Conservation (phyloP, 2,797 vertebrate genomes). For the Sarcoramphus papa region DNA sequence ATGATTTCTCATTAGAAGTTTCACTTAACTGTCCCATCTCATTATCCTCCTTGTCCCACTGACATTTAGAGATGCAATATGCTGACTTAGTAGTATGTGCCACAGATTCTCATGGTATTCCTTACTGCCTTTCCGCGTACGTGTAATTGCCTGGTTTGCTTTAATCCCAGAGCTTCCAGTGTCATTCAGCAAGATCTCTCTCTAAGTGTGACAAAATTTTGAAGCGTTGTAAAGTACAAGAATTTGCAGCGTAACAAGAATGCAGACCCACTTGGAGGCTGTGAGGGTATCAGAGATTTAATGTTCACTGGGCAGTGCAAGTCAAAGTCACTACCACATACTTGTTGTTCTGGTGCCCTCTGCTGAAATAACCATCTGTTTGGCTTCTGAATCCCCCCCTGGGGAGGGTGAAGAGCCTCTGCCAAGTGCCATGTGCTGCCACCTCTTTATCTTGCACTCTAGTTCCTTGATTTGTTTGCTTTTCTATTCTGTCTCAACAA, state of each 20-base stretch:
- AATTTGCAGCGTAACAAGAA: neutral
- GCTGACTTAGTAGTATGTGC: neutral
- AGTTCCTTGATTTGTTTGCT: neutral
- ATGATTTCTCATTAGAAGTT: neutral
- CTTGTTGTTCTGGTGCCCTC: slow-evolving; percentile 21
- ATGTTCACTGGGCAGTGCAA: neutral
- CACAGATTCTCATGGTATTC: neutral
- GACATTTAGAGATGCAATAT: neutral
- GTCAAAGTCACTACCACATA: neutral
- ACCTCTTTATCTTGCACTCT: neutral
- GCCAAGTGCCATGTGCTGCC: neutral
- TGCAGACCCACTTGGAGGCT: neutral
- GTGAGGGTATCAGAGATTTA: neutral
- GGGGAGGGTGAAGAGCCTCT: neutral
- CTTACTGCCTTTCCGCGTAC: neutral
- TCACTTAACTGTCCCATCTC: neutral
- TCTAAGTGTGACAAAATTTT: neutral
- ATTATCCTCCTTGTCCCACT: neutral
- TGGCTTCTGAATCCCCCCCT: neutral
- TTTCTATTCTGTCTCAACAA: neutral
- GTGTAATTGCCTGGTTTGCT: neutral
- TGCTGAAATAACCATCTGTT: neutral
- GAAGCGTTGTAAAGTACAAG: neutral
- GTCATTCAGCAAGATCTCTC: neutral
- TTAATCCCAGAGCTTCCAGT: neutral